phyloP scores from a whole-genome alignment of 2,797 vertebrate genomes.

The Spea hammondii region DNA sequence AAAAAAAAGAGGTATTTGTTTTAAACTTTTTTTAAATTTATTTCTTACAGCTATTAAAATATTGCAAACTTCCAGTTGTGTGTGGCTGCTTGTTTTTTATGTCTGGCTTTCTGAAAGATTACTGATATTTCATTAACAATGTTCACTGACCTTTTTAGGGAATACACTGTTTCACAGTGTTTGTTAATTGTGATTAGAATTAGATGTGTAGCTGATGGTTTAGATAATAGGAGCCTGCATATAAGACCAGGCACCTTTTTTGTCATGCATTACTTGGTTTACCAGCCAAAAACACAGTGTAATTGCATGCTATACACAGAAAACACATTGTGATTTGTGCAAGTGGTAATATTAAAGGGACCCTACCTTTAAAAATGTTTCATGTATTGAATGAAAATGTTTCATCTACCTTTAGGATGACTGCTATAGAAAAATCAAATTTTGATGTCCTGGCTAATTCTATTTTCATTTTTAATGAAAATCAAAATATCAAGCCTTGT shows the following conservation, averaged over 20 bases:
- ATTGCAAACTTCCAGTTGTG: conserved; percentile 55
- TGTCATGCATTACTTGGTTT: not conserved
- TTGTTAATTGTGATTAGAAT: conserved; percentile 34
- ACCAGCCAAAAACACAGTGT: not conserved
- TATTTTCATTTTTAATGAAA: too few relatives aligned
- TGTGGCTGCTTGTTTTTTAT: conserved; percentile 53
- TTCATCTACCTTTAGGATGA: too few relatives aligned
- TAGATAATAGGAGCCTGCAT: not conserved
- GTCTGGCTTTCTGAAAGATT: conserved; percentile 48
- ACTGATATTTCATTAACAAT: conserved; percentile 31
- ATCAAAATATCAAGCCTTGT: too few relatives aligned
- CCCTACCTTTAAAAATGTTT: too few relatives aligned
- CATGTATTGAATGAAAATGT: too few relatives aligned
- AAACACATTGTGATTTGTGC: not conserved
- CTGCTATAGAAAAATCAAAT: too few relatives aligned
- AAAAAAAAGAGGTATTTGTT: conserved; percentile 20
- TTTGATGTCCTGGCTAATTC: too few relatives aligned
- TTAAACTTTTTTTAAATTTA: conserved; percentile 34
- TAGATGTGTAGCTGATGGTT: conserved; percentile 4
- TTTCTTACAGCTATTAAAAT: conserved; percentile 58
- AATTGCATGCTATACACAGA: not conserved
- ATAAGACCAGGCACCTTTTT: not conserved
- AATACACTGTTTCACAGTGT: conserved; percentile 7
- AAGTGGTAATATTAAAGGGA: too few relatives aligned
- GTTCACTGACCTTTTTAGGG: conserved; percentile 36